Evolutionary conservation across 2,888 invertebrate species (phyloP).

Genomic region (Lithophane leautieri): DNA sequence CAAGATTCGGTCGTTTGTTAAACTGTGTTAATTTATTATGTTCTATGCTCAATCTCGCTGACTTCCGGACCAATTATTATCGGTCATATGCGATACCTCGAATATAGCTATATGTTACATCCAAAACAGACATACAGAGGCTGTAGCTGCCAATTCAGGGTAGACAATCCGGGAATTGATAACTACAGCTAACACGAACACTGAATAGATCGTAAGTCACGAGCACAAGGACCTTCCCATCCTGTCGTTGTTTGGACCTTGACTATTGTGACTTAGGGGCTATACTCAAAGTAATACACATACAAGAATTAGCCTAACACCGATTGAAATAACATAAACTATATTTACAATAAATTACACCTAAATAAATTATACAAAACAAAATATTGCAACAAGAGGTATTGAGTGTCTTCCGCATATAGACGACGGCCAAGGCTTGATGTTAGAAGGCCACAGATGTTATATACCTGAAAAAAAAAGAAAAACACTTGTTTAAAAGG

Average conservation of each 20-base stretch:
- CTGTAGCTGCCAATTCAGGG: neutral
- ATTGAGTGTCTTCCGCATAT: conserved; percentile 43
- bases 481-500: neutral
- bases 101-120: conserved; percentile 22
- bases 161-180: neutral
- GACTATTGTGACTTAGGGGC: conserved; percentile 28
- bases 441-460: conserved; percentile 18
- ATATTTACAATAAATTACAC: conserved; percentile 45
- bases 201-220: conserved; percentile 31
- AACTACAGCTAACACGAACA: conserved; percentile 8
- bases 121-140: conserved; percentile 6
- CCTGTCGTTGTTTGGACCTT: neutral
- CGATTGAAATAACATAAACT: conserved; percentile 27
- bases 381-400: conserved; percentile 58
- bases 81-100: neutral
- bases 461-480: conserved; percentile 27
- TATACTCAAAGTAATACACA: conserved; percentile 27
- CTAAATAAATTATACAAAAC: conserved; percentile 51
- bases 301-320: conserved; percentile 23
- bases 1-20: neutral
- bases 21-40: neutral
- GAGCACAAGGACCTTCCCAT: neutral
- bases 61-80: neutral
- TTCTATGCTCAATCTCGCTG: neutral
- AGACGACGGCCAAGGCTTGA: conserved; percentile 9